Evolutionary conservation across 2,797 vertebrate species (phyloP).

Genomic region (Argya squamiceps): DNA sequence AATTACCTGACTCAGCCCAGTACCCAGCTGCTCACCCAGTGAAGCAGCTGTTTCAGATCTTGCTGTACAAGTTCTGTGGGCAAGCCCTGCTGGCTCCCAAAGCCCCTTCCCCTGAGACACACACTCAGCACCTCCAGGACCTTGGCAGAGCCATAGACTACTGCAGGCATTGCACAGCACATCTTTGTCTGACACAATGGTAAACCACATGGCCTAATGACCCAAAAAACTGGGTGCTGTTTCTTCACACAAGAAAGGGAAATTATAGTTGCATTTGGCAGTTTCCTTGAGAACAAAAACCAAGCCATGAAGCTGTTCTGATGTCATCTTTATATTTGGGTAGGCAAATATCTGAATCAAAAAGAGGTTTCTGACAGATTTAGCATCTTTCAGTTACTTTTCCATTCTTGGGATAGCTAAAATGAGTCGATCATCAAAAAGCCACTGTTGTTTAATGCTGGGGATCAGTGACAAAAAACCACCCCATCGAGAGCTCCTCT

Average conservation of each 20-base stretch:
- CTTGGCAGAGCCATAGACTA: accelerated
- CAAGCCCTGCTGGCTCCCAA: neutral
- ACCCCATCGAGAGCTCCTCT: neutral
- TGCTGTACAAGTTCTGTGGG: neutral
- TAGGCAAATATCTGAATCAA: conserved; percentile 21
- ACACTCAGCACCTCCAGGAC: neutral
- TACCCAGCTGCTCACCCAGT: neutral
- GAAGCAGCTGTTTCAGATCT: neutral
- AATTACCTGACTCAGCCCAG: neutral
- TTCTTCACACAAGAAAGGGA: conserved; percentile 11
- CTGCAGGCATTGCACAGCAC: neutral
- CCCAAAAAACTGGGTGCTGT: neutral
- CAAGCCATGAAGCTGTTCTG: neutral
- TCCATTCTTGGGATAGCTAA: neutral
- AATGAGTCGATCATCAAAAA: conserved; percentile 12
- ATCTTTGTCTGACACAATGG: neutral
- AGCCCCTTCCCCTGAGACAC: neutral
- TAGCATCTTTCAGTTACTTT: neutral
- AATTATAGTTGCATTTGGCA: neutral
- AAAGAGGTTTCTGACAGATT: neutral
- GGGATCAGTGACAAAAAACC: neutral
- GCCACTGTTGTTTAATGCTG: neutral
- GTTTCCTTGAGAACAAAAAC: neutral
- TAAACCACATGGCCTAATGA: neutral
- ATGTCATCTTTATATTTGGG: neutral